A percentile compares a stretch with the other conserved stretches of the same genome.
phyloP scores from a whole-genome alignment of 2,797 vertebrate species.

The Pipistrellus kuhlii region DNA sequence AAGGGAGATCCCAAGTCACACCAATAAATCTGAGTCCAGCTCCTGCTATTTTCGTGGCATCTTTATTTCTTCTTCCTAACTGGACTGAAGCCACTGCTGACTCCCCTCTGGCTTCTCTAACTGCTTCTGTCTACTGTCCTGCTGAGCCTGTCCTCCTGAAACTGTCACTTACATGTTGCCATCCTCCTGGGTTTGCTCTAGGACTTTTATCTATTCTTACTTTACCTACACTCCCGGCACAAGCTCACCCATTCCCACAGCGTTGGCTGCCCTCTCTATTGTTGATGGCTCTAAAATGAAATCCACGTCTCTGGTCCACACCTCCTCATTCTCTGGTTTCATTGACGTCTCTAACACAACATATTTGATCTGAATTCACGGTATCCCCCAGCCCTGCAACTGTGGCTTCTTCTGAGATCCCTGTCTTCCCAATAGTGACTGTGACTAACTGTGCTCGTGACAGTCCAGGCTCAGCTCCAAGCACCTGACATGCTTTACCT shows the following conservation, averaged over 20 bases:
- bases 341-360: background rate
- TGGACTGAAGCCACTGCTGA: background rate
- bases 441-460: background rate
- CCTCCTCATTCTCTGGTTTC: background rate
- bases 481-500: background rate
- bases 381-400: too few species aligned
- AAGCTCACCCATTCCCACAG: background rate
- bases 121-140: background rate
- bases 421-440: background rate
- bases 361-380: background rate
- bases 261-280: background rate
- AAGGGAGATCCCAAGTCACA: background rate
- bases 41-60: background rate
- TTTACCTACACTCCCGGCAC: background rate
- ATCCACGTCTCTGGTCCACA: background rate
- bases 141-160: background rate
- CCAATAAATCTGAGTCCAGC: background rate
- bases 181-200: too few species aligned
- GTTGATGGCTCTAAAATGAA: background rate
- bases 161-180: background rate
- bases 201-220: background rate
- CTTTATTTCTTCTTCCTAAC: background rate
- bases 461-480: slow-evolving; percentile 11
- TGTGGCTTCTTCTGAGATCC: background rate
- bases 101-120: background rate